Percentiles rank a stretch among this genome's conserved stretches.
Conservation (phyloP, 2,888 invertebrate species). For the Anodontia alba region DNA sequence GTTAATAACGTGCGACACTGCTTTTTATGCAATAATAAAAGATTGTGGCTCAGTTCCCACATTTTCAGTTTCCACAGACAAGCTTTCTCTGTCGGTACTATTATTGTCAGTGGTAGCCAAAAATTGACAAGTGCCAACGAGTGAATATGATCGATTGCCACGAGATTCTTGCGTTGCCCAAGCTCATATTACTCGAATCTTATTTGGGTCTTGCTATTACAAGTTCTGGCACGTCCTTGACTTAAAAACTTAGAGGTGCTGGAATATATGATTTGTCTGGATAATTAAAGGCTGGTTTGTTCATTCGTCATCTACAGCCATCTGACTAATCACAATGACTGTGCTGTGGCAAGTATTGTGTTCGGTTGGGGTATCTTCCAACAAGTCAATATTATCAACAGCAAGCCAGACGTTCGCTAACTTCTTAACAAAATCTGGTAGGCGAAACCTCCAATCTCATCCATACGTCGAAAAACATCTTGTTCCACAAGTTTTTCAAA, state of each 20-base stretch:
- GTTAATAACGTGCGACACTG: not conserved
- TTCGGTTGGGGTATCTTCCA: slow-evolving; percentile 42
- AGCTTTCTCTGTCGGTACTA: too few species aligned
- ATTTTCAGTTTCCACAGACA: too few species aligned
- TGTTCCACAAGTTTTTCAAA: slow-evolving; percentile 25
- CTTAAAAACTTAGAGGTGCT: not conserved
- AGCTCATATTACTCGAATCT: not conserved
- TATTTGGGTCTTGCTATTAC: not conserved
- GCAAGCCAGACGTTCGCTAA: slow-evolving; percentile 48
- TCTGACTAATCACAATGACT: slow-evolving; percentile 37
- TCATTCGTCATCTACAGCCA: slow-evolving; percentile 34
- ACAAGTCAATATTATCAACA: slow-evolving; percentile 47
- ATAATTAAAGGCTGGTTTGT: slow-evolving; percentile 35
- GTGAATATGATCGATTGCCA: slow-evolving; percentile 1
- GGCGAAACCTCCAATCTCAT: slow-evolving; percentile 30
- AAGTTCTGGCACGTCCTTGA: not conserved
- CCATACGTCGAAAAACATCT: slow-evolving; percentile 30
- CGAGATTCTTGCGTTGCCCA: not conserved
- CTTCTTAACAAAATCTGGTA: slow-evolving; percentile 47
- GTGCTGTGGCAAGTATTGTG: slow-evolving; percentile 21
- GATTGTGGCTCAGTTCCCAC: too few species aligned
- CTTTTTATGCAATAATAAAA: too few species aligned
- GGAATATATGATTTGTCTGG: slow-evolving; percentile 24
- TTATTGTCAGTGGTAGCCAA: too few species aligned
- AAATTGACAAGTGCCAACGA: not conserved